Percentiles rank a stretch among this genome's conserved stretches.
These are phyloP conservation scores for Erynnis tages DNA, from an alignment of 2,888 invertebrate genomes.

Conservation along the genomic window DNA sequence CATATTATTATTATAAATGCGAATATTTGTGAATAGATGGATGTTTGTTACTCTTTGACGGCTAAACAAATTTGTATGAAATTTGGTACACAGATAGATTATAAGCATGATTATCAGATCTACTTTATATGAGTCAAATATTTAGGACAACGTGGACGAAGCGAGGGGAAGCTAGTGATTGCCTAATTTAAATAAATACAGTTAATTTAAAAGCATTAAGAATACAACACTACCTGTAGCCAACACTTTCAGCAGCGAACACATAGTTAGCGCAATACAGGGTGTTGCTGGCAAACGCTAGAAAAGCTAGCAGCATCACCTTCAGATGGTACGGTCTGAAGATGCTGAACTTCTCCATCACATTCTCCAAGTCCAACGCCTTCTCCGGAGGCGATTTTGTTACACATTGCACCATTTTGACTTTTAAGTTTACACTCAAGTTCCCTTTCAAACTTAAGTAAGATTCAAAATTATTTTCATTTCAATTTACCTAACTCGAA, in stretches of 20 bases:
- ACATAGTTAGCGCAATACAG: slow-evolving; percentile 44
- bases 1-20: too few relatives aligned
- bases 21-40: too few relatives aligned
- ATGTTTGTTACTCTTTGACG: too few relatives aligned
- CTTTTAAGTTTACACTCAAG: not conserved
- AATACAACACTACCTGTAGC: slow-evolving; percentile 47
- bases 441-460: not conserved
- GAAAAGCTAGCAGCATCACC: slow-evolving; percentile 36
- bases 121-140: too few relatives aligned
- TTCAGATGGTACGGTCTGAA: slow-evolving; percentile 42
- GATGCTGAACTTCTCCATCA: slow-evolving; percentile 42
- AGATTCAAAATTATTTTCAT: not conserved
- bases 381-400: slow-evolving; percentile 1
- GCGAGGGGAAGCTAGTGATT: too few relatives aligned
- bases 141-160: too few relatives aligned
- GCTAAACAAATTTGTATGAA: too few relatives aligned
- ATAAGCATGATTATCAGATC: too few relatives aligned
- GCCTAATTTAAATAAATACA: too few relatives aligned
- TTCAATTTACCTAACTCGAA: too few relatives aligned
- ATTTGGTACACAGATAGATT: too few relatives aligned
- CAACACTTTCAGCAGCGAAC: slow-evolving; percentile 44
- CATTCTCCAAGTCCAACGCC: slow-evolving; percentile 42
- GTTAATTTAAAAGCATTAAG: too few relatives aligned
- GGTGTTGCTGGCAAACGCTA: slow-evolving; percentile 41
- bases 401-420: slow-evolving; percentile 21